phyloP scores from a whole-genome alignment of 2,888 invertebrate genomes.

The Epirrhoe alternata region DNA sequence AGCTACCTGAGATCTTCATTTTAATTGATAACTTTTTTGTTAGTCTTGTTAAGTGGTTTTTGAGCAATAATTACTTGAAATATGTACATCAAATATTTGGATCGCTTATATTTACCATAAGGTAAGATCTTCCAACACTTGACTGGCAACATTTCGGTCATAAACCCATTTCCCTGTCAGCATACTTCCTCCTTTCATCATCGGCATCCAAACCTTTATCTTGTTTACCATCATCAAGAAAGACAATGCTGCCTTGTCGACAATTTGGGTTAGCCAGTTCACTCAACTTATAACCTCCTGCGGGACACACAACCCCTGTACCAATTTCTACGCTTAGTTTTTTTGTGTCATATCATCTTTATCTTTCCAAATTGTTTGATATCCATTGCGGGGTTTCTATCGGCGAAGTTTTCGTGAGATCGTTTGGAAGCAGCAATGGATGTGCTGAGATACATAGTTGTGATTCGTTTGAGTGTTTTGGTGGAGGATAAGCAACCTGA shows the following conservation, averaged over 20 bases:
- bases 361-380: slow-evolving; percentile 21
- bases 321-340: slow-evolving; percentile 49
- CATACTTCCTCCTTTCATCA: slow-evolving; percentile 45
- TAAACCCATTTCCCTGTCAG: slow-evolving; percentile 38
- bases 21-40: no score
- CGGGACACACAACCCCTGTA: slow-evolving; percentile 71
- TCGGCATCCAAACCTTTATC: slow-evolving; percentile 52
- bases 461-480: slow-evolving; percentile 38
- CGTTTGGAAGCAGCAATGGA: slow-evolving; percentile 48
- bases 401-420: background rate
- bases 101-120: background rate
- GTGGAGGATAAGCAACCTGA: slow-evolving; percentile 66
- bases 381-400: slow-evolving; percentile 52
- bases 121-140: background rate
- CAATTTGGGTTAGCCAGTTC: slow-evolving; percentile 81
- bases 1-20: no score
- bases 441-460: slow-evolving; percentile 13
- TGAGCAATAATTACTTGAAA: no score
- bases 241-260: slow-evolving; percentile 76
- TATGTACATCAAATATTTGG: no score
- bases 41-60: no score
- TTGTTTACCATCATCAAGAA: slow-evolving; percentile 66
- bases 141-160: slow-evolving; percentile 23
- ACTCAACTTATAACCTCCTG: slow-evolving; percentile 78
- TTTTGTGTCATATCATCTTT: slow-evolving; percentile 29